These are phyloP conservation scores for Panagrolaimus sp. DNA, from an alignment of 1,140 invertebrate species.

Conservation along the genomic window DNA sequence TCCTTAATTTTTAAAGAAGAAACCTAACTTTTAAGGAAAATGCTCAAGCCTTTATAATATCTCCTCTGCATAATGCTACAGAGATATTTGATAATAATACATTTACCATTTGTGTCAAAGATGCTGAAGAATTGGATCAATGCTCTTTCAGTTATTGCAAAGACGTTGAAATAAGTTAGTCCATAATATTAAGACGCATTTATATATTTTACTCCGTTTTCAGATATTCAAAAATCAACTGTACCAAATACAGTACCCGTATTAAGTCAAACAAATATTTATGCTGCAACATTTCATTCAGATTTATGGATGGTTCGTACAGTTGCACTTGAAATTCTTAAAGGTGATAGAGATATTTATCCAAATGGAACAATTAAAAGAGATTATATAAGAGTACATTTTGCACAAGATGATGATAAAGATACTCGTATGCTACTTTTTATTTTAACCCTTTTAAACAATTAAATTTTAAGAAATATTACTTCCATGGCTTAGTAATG, in stretches of 20 bases:
- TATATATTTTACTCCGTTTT: no score
- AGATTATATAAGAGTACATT: not conserved
- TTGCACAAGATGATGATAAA: not conserved
- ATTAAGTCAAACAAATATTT: not conserved
- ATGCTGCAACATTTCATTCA: not conserved
- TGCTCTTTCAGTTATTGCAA: not conserved
- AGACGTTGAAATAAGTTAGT: not conserved
- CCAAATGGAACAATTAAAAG: not conserved
- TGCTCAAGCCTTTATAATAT: not conserved
- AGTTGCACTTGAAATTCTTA: not conserved
- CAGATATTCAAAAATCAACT: not conserved
- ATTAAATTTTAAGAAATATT: not conserved
- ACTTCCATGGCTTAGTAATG: conserved; percentile 1
- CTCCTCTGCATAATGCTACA: not conserved
- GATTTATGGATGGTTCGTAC: not conserved
- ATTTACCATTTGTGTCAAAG: not conserved
- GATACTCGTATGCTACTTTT: not conserved
- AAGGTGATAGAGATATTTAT: not conserved
- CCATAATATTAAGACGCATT: not conserved
- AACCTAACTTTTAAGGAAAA: not conserved
- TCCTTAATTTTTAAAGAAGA: not conserved
- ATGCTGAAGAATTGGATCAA: not conserved
- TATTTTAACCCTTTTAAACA: not conserved
- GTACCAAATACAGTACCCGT: not conserved
- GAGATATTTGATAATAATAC: not conserved